Evolutionary conservation across 2,888 invertebrate genomes (phyloP), one percentile per base, ranked within the genome.

Genomic region (Eupelmus urozonus): DNA sequence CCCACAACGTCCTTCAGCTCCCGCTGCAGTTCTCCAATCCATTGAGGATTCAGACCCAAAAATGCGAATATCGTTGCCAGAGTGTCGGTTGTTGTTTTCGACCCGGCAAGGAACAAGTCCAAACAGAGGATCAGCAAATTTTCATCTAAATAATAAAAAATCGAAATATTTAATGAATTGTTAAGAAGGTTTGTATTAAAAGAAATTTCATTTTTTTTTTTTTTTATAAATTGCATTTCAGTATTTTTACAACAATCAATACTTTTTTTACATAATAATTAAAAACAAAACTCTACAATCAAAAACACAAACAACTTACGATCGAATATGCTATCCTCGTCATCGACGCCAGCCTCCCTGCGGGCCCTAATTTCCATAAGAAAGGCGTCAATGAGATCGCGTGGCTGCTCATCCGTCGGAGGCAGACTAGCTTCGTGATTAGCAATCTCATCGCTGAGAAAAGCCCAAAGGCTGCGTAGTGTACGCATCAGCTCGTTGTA

Each of bases 81-180:
- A 0, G 93, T 93, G 84, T 93, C 94, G 81, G 92, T 92, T 0
- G 94, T 94, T 0, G 94, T 95, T 87, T 95, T 94, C 66, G 93
- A 92, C 0, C 94, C 94, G 5, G 94, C 94, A 90, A 94, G 92
- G 29, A 95, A 92, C 74, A 95, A 88, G 84, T 95, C 94, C 83
- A 94, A 85, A 83, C 94, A 94, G 0, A 94, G 76, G 3, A 90
- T 84, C 29, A 91, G 69, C 51, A 91, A 84, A 81, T 90, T 90
- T 79, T 90, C 86, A 2, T 90, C 91, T 90, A 80, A 34, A 34
- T 9, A 34, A 5, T 49, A 49, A 49, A 3, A 49, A 49, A 16
- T 13, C n/a, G 3, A 49, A 49, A 49, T 49, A n/a, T 49, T 16
- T 49, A 49, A 34, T 49, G 13, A 16, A 18, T 20, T 53, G 20